These are phyloP conservation scores for Oasisia sp. DNA, from an alignment of 2,888 invertebrate species.

Conservation along the genomic window DNA sequence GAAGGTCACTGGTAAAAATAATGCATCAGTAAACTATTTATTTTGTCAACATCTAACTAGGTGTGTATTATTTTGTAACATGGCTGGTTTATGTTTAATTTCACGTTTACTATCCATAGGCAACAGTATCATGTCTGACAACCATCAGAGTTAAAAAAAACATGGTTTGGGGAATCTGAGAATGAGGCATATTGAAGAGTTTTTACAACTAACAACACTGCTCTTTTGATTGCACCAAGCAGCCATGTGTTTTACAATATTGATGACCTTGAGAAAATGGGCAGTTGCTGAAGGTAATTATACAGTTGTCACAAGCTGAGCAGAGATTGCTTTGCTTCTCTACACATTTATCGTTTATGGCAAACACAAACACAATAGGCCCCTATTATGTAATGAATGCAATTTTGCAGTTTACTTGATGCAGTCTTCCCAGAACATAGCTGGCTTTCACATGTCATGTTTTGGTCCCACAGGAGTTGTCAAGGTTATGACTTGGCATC, in stretches of 20 bases:
- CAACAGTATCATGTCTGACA: background rate
- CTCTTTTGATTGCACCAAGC: background rate
- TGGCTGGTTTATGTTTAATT: too few relatives aligned
- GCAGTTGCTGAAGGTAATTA: background rate
- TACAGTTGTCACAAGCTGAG: background rate
- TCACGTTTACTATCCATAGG: background rate
- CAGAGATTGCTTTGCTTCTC: background rate
- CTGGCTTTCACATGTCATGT: background rate
- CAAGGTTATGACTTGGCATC: too few relatives aligned
- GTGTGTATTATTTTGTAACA: too few relatives aligned
- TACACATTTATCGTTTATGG: background rate
- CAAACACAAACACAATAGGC: background rate
- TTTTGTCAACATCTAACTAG: too few relatives aligned
- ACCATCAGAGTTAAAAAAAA: background rate
- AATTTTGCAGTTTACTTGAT: background rate
- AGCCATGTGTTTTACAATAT: background rate
- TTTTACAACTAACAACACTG: background rate
- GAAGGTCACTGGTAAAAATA: too few relatives aligned
- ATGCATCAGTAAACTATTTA: too few relatives aligned
- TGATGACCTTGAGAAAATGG: background rate
- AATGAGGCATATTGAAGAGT: background rate
- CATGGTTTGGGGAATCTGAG: background rate
- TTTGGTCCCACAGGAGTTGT: too few relatives aligned
- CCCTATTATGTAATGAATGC: background rate
- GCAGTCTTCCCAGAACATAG: background rate